Evolutionary conservation across 2,797 vertebrate genomes (phyloP).

Genomic region (Etheostoma perlongum): DNA sequence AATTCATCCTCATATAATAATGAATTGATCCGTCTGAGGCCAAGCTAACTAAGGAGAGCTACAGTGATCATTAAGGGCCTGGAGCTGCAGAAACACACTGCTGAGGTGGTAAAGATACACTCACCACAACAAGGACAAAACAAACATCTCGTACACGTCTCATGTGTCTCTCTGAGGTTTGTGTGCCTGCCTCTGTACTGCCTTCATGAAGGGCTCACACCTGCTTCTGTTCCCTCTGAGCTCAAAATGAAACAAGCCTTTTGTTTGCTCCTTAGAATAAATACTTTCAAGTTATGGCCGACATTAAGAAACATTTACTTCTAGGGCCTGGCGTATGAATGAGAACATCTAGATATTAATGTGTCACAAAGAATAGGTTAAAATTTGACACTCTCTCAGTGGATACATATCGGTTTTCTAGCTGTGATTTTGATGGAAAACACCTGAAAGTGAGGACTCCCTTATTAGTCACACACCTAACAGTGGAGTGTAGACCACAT

Average conservation of each 20-base stretch:
- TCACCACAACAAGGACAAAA: constrained; percentile 88
- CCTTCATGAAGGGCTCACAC: constrained; percentile 69
- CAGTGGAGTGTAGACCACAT: constrained; percentile 61
- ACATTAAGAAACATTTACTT: neutral
- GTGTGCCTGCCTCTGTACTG: constrained; percentile 71
- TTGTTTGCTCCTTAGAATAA: constrained; percentile 34
- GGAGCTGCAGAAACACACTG: constrained; percentile 38
- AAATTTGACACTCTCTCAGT: neutral
- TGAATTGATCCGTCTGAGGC: neutral
- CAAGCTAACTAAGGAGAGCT: constrained; percentile 25
- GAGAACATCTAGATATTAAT: neutral
- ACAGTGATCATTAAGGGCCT: constrained; percentile 35
- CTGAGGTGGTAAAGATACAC: constrained; percentile 70
- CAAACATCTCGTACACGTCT: constrained; percentile 82
- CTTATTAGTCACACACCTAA: constrained; percentile 77
- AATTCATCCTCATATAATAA: constrained; percentile 1
- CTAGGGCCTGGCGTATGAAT: neutral
- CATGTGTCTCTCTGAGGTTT: constrained; percentile 87
- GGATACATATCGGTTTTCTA: constrained; percentile 25
- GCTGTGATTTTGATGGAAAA: constrained; percentile 74
- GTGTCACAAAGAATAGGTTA: neutral
- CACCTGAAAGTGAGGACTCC: constrained; percentile 81
- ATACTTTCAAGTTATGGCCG: constrained; percentile 14
- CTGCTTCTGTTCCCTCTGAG: constrained; percentile 70
- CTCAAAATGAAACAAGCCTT: constrained; percentile 55